A percentile compares a stretch with the other conserved stretches of the same genome.
phyloP scores from a whole-genome alignment of 2,113 vertebrate species.

The Xerus inauris region DNA sequence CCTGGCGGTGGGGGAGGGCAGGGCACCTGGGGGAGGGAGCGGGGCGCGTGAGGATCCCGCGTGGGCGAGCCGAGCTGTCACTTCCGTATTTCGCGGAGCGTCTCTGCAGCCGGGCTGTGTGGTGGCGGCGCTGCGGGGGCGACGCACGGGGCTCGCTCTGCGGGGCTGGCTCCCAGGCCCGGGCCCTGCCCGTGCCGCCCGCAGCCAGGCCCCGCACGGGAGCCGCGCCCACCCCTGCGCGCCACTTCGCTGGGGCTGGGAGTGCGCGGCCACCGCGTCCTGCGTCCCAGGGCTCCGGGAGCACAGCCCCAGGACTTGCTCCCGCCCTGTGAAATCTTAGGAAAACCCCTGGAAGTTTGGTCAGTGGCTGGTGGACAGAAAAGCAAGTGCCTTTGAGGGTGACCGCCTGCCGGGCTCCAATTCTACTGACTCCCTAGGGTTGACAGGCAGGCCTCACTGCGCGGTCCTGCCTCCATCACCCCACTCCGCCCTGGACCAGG shows the following conservation, averaged over 20 bases:
- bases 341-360: background rate
- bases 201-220: background rate
- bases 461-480: background rate
- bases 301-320: background rate
- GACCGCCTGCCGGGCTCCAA: background rate
- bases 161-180: fast-evolving
- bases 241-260: background rate
- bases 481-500: background rate
- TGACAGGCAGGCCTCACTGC: background rate
- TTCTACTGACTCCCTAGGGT: background rate
- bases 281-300: background rate
- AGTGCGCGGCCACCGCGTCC: no score
- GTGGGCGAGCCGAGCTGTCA: slow-evolving; percentile 68
- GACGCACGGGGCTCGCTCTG: background rate
- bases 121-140: slow-evolving; percentile 48
- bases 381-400: background rate
- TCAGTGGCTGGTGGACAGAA: background rate
- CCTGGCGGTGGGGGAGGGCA: background rate
- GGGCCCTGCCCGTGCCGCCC: background rate
- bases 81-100: slow-evolving; percentile 58
- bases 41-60: slow-evolving; percentile 16
- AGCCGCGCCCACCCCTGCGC: no score
- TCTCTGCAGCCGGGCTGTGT: slow-evolving; percentile 66
- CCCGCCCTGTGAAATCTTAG: background rate
- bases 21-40: background rate